Percentiles rank a stretch among this genome's conserved stretches.
phyloP scores from a whole-genome alignment of 1,140 invertebrate species.

The Campoletis sonorensis region DNA sequence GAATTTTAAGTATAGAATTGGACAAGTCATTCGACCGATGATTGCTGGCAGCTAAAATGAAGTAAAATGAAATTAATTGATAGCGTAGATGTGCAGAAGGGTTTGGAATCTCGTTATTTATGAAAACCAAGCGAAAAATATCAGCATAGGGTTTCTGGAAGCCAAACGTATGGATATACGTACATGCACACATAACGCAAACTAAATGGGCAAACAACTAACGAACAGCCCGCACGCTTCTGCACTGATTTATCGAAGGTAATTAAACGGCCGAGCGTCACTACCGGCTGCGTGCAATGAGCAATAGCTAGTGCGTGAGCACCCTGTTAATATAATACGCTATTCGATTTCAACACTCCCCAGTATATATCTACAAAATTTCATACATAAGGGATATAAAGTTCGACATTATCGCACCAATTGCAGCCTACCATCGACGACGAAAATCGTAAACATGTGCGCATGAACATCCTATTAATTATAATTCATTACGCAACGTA shows the following conservation, averaged over 20 bases:
- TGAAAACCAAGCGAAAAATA: constrained; percentile 48
- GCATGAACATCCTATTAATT: not conserved
- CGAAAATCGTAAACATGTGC: not conserved
- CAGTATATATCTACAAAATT: not conserved
- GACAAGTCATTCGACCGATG: no score
- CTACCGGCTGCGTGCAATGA: constrained; percentile 64
- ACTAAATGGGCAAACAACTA: not conserved
- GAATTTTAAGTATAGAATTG: no score
- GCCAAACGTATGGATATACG: not conserved
- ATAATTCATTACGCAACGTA: not conserved
- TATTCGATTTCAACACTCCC: constrained; percentile 56
- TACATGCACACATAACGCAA: not conserved
- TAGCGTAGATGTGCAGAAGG: not conserved
- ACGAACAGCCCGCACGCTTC: constrained; percentile 12
- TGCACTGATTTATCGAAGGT: constrained; percentile 64
- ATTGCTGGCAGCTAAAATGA: not conserved
- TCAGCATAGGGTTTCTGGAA: not conserved
- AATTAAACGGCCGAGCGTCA: constrained; percentile 68
- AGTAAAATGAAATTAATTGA: not conserved
- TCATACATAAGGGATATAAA: not conserved
- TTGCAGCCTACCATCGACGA: not conserved
- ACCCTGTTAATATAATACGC: constrained; percentile 61
- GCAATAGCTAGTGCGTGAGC: constrained; percentile 65
- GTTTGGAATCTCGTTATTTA: constrained; percentile 30
- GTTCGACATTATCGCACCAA: constrained; percentile 30